Conservation (phyloP, 2,797 vertebrate genomes). For the Triplophysa yarkandensis region DNA sequence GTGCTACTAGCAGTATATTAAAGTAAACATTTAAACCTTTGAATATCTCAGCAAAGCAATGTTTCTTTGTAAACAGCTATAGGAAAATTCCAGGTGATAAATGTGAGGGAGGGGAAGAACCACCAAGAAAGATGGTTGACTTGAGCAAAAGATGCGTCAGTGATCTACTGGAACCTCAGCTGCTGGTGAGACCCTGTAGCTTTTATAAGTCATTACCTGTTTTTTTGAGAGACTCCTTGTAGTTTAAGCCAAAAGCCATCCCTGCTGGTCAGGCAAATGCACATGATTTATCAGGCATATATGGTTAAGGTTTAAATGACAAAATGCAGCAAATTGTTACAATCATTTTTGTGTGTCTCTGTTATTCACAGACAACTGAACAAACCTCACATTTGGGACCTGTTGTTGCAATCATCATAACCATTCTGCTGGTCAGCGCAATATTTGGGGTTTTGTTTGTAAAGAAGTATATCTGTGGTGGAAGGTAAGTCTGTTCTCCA, state of each 20-base stretch:
- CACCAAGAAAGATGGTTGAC: slow-evolving; percentile 80
- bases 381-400: slow-evolving; percentile 74
- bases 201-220: not conserved
- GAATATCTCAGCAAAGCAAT: not conserved
- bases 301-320: not conserved
- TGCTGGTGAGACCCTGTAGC: slow-evolving; percentile 65
- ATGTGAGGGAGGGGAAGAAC: slow-evolving; percentile 82
- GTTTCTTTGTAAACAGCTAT: slow-evolving; percentile 75
- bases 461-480: slow-evolving; percentile 94
- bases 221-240: not conserved
- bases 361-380: slow-evolving; percentile 57
- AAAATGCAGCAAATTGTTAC: not conserved
- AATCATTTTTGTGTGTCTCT: not conserved
- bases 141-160: slow-evolving; percentile 88
- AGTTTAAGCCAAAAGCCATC: not conserved
- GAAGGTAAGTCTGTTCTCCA: slow-evolving; percentile 78
- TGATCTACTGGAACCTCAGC: slow-evolving; percentile 75
- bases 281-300: too few species aligned
- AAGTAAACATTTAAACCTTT: not conserved
- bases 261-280: too few species aligned
- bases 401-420: slow-evolving; percentile 79
- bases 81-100: slow-evolving; percentile 94
- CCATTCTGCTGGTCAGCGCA: slow-evolving; percentile 77
- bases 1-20: not conserved
- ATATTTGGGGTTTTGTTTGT: slow-evolving; percentile 81